A percentile compares a stretch with the other conserved stretches of the same genome.
These are phyloP conservation scores for Schizotus pectinicornis DNA, from an alignment of 2,888 invertebrate genomes.

Conservation along the genomic window DNA sequence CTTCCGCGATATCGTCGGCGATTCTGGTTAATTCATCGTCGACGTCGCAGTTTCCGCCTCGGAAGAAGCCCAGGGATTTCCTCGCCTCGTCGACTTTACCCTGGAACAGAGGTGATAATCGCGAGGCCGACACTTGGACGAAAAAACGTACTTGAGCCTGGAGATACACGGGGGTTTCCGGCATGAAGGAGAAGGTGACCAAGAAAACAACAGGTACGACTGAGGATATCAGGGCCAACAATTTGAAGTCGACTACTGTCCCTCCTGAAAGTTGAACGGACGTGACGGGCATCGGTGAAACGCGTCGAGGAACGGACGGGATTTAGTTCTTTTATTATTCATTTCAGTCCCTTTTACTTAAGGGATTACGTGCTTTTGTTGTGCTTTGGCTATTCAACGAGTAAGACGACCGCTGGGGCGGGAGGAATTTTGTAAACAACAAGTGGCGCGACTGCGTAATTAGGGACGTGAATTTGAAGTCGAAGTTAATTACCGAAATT, in stretches of 20 bases:
- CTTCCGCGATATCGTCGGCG: constrained; percentile 60
- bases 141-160: constrained; percentile 61
- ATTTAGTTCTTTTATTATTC: constrained; percentile 21
- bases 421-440: constrained; percentile 4
- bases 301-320: constrained; percentile 7
- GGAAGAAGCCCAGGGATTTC: constrained; percentile 15
- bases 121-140: too few relatives aligned
- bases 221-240: constrained; percentile 58
- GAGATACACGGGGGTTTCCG: constrained; percentile 74
- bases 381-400: constrained; percentile 1
- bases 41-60: constrained; percentile 61
- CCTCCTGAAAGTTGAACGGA: constrained; percentile 46
- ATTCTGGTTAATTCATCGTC: constrained; percentile 63
- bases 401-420: background rate
- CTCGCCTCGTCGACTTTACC: constrained; percentile 7
- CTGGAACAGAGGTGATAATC: background rate
- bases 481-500: too few relatives aligned
- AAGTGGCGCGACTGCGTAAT: background rate
- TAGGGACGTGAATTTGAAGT: background rate
- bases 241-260: constrained; percentile 55
- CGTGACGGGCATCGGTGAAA: constrained; percentile 13
- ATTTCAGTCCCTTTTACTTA: constrained; percentile 18
- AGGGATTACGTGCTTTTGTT: constrained; percentile 24
- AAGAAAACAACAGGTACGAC: constrained; percentile 57
- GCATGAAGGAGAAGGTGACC: constrained; percentile 65